Conservation (phyloP, 1,140 invertebrate species). For the Camponotus pennsylvanicus region DNA sequence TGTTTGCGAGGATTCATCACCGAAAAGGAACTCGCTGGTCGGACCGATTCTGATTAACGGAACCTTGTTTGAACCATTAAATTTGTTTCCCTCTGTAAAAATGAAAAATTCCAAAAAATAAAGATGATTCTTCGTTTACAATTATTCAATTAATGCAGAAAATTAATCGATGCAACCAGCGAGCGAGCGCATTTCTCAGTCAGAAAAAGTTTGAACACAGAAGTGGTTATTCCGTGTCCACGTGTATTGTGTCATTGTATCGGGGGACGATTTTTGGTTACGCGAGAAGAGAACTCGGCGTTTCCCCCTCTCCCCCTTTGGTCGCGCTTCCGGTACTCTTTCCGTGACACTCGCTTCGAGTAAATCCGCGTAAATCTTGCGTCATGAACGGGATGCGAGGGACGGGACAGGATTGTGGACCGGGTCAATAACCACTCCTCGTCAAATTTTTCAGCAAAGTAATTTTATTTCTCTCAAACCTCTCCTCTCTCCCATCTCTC, state of each 20-base stretch:
- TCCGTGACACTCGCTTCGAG: constrained; percentile 29
- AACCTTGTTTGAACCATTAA: background rate
- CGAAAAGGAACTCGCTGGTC: constrained; percentile 26
- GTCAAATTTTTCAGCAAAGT: constrained; percentile 84
- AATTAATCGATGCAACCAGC: background rate
- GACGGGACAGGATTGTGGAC: constrained; percentile 78
- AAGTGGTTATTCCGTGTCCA: constrained; percentile 83
- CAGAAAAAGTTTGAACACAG: constrained; percentile 82
- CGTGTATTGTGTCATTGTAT: constrained; percentile 64
- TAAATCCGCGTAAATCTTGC: constrained; percentile 45
- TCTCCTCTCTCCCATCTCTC: constrained; percentile 56
- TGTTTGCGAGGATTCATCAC: constrained; percentile 35
- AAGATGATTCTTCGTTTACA: background rate
- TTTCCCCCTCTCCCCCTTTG: background rate
- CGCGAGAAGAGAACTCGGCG: constrained; percentile 39
- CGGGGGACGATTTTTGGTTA: constrained; percentile 60
- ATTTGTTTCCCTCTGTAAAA: background rate
- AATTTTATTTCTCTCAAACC: constrained; percentile 81
- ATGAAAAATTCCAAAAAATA: background rate
- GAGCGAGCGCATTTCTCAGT: background rate
- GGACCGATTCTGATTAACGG: background rate
- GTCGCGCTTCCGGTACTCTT: background rate
- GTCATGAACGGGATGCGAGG: constrained; percentile 63
- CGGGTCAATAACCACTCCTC: constrained; percentile 84
- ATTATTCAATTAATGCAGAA: constrained; percentile 10